Evolutionary conservation across 2,888 invertebrate genomes (phyloP).

Genomic region (Imbricaverruca yamaguchii): DNA sequence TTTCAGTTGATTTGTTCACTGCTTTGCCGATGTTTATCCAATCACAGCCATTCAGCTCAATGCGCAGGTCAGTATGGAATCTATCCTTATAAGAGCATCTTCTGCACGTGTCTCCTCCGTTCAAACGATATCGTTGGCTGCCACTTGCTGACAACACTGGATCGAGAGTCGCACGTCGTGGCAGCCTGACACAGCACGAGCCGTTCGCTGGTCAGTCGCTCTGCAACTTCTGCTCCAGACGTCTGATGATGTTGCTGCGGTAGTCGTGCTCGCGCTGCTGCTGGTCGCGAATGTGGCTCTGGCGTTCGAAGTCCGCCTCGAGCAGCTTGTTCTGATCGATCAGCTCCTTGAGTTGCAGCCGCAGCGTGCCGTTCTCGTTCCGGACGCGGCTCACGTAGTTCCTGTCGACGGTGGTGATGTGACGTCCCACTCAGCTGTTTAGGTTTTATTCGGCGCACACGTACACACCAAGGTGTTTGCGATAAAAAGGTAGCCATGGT

Average conservation of each 20-base stretch:
- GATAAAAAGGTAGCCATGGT: not conserved
- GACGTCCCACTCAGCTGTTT: not conserved
- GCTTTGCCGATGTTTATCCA: too few relatives aligned
- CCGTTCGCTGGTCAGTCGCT: not conserved
- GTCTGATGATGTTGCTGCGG: not conserved
- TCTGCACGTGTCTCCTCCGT: too few relatives aligned
- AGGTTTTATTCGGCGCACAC: not conserved
- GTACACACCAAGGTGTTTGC: not conserved
- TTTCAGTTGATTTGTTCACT: too few relatives aligned
- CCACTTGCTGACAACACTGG: too few relatives aligned
- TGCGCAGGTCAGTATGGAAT: too few relatives aligned
- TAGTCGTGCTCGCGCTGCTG: not conserved
- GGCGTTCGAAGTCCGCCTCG: not conserved
- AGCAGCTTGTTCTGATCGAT: slow-evolving; percentile 8
- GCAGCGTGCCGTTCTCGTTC: not conserved
- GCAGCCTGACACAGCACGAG: too few relatives aligned
- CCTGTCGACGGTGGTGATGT: not conserved
- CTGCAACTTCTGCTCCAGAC: not conserved
- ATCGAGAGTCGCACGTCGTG: too few relatives aligned
- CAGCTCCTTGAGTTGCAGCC: not conserved
- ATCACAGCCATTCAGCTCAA: too few relatives aligned
- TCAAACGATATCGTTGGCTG: too few relatives aligned
- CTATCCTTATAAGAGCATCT: too few relatives aligned
- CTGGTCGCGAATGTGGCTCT: not conserved
- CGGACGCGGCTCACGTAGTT: not conserved